Conservation (phyloP, 2,888 invertebrate species). For the Leptinotarsa peninsularis region DNA sequence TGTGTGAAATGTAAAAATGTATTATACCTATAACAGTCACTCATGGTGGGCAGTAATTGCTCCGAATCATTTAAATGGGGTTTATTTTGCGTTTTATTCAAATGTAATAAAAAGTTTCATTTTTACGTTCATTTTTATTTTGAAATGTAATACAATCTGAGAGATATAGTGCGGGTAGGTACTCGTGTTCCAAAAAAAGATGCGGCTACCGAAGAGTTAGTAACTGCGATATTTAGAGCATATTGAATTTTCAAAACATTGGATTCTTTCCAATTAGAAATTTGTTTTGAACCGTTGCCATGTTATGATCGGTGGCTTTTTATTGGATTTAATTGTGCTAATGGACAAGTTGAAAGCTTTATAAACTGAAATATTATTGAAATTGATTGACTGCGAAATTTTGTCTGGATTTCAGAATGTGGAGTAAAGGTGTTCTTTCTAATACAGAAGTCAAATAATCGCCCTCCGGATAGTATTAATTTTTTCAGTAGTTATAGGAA, state of each 20-base stretch:
- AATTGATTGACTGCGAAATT: no score
- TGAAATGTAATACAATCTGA: conserved; percentile 16
- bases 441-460: no score
- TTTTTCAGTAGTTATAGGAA: no score
- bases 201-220: no score
- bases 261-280: not conserved
- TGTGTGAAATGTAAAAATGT: conserved; percentile 20
- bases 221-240: not conserved
- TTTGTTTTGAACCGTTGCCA: no score
- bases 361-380: no score
- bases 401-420: no score
- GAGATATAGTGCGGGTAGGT: conserved; percentile 20
- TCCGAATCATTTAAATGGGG: conserved; percentile 1
- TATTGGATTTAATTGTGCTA: no score
- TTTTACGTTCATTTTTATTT: not conserved
- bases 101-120: conserved; percentile 2
- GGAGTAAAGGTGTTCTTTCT: no score
- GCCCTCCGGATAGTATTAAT: no score
- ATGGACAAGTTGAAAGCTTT: no score
- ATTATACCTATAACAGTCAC: conserved; percentile 12
- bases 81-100: conserved; percentile 12
- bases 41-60: not conserved
- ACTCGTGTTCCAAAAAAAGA: conserved; percentile 9
- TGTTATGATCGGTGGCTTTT: no score
- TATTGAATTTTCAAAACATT: not conserved